These are phyloP conservation scores for Nymphalis urticae DNA, from an alignment of 2,888 invertebrate genomes.

Conservation along the genomic window DNA sequence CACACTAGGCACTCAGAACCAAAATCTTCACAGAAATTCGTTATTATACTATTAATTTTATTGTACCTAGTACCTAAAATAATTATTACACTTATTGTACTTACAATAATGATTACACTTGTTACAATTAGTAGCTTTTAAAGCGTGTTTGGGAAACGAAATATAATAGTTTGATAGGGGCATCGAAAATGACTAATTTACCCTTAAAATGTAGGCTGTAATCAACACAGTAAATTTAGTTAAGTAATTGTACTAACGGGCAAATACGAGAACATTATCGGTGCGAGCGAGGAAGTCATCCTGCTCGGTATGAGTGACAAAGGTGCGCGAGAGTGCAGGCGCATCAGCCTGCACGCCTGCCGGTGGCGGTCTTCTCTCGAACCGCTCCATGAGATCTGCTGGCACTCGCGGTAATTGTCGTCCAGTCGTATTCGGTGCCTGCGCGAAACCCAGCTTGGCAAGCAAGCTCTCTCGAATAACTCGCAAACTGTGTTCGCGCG, in stretches of 20 bases:
- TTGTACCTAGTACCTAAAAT: no score
- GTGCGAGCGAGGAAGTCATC: slow-evolving; percentile 86
- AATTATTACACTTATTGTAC: no score
- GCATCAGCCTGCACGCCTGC: slow-evolving; percentile 83
- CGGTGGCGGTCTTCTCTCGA: slow-evolving; percentile 77
- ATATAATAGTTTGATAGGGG: slow-evolving; percentile 43
- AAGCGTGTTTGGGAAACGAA: not conserved
- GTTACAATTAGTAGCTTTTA: slow-evolving; percentile 13
- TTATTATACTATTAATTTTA: not conserved
- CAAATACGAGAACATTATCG: slow-evolving; percentile 86
- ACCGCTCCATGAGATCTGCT: slow-evolving; percentile 76
- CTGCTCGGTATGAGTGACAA: slow-evolving; percentile 81
- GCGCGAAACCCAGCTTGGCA: slow-evolving; percentile 82
- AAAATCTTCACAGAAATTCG: slow-evolving; percentile 13
- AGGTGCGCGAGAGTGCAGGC: slow-evolving; percentile 74
- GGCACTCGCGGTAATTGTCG: slow-evolving; percentile 82
- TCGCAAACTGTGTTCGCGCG: slow-evolving; percentile 82
- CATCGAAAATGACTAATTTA: slow-evolving; percentile 58
- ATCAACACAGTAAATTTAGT: not conserved
- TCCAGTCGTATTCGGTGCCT: slow-evolving; percentile 84
- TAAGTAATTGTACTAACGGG: slow-evolving; percentile 80
- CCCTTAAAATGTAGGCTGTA: no score
- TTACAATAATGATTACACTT: not conserved
- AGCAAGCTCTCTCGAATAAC: slow-evolving; percentile 85
- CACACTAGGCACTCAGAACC: slow-evolving; percentile 9